Evolutionary conservation across 2,888 invertebrate genomes (phyloP).

Genomic region (Gibbula magus): DNA sequence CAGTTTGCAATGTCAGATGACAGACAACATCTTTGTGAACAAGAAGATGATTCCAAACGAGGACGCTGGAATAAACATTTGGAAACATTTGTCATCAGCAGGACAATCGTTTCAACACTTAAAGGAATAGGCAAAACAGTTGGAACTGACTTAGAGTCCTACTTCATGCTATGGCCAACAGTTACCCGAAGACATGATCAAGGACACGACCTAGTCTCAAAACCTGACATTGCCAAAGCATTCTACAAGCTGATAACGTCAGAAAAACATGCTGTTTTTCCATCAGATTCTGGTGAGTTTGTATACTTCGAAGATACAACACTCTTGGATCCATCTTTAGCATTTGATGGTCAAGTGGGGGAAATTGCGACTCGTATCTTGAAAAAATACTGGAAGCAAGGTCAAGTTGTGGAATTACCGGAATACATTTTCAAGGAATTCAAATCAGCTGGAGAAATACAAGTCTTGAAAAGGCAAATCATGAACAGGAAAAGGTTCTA

Average conservation of each 20-base stretch:
- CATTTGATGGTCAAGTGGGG: slow-evolving; percentile 30
- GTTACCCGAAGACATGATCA: neutral
- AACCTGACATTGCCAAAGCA: neutral
- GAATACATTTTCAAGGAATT: slow-evolving; percentile 26
- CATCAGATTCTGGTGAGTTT: neutral
- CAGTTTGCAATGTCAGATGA: slow-evolving; percentile 66
- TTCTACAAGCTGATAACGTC: neutral
- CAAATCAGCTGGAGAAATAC: neutral
- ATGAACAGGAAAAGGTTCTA: slow-evolving; percentile 41
- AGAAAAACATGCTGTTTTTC: neutral
- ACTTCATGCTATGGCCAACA: slow-evolving; percentile 29
- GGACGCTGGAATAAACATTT: slow-evolving; percentile 58
- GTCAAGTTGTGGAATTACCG: slow-evolving; percentile 33
- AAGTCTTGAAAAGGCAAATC: slow-evolving; percentile 23
- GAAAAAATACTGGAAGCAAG: slow-evolving; percentile 19
- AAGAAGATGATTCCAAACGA: slow-evolving; percentile 50
- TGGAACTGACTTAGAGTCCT: neutral
- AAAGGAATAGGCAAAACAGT: slow-evolving; percentile 35
- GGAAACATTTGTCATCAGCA: slow-evolving; percentile 45
- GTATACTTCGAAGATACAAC: slow-evolving; percentile 36
- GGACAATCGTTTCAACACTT: slow-evolving; percentile 49
- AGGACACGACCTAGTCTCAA: neutral
- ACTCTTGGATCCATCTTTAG: slow-evolving; percentile 45
- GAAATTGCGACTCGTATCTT: slow-evolving; percentile 31
- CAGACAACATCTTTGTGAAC: slow-evolving; percentile 53